Percentiles rank a stretch among this genome's conserved stretches.
Evolutionary conservation across 2,113 vertebrate species (phyloP).

Genomic region (Struthidea cinerea): DNA sequence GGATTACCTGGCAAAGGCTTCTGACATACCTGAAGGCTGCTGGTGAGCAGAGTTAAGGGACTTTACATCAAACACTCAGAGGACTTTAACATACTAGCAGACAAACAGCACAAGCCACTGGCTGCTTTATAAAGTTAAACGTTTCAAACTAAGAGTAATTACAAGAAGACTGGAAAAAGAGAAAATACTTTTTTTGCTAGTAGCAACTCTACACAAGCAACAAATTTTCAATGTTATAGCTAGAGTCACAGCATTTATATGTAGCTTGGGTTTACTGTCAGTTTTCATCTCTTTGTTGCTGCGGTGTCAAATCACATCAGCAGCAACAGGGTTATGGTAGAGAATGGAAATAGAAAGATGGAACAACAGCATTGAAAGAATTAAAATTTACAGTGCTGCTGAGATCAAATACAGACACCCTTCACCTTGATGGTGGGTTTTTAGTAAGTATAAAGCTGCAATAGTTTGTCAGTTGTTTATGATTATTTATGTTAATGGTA

Average conservation of each 20-base stretch:
- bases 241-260: neutral
- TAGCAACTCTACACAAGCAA: neutral
- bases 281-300: neutral
- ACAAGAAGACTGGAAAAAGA: neutral
- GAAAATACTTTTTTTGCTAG: neutral
- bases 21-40: neutral
- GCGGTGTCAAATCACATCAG: neutral
- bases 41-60: neutral
- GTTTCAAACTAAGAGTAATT: neutral
- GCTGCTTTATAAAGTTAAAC: neutral
- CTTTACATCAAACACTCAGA: neutral
- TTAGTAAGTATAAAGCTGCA: neutral
- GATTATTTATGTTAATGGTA: neutral
- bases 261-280: neutral
- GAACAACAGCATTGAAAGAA: neutral
- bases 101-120: neutral
- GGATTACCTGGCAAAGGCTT: neutral
- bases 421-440: neutral
- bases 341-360: neutral
- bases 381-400: neutral
- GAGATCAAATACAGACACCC: neutral
- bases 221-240: neutral
- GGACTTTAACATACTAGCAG: neutral
- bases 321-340: neutral
- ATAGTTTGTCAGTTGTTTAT: neutral